Evolutionary conservation across 1,140 invertebrate species (phyloP).

Genomic region (Euura lappo): DNA sequence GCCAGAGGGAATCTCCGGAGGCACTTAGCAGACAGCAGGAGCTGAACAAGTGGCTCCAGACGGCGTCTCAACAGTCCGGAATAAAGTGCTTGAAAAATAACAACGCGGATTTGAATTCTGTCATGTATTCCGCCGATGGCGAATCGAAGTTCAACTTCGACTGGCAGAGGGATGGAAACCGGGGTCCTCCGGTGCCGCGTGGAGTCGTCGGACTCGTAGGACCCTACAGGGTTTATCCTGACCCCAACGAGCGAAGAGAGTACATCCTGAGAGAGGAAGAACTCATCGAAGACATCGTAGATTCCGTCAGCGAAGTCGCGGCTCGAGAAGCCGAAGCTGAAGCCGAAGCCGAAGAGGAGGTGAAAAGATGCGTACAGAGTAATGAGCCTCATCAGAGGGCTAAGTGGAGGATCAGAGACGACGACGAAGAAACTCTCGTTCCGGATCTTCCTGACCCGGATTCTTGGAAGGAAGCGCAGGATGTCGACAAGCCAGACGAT

Average conservation of each 20-base stretch:
- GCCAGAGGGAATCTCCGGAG: conserved; percentile 18
- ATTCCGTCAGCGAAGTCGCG: conserved; percentile 29
- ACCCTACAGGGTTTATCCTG: conserved; percentile 40
- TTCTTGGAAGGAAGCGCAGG: neutral
- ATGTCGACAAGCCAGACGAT: conserved; percentile 13
- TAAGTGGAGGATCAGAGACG: conserved; percentile 40
- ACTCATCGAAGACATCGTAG: conserved; percentile 40
- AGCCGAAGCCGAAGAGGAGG: conserved; percentile 16
- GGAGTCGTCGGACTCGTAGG: conserved; percentile 47
- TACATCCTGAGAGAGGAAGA: conserved; percentile 49
- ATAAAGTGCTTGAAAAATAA: neutral
- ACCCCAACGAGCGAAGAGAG: conserved; percentile 39
- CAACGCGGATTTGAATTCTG: neutral
- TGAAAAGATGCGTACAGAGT: conserved; percentile 15
- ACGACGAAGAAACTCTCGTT: conserved; percentile 36
- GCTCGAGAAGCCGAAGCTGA: conserved; percentile 14
- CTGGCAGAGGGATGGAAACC: conserved; percentile 4
- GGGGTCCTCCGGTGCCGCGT: conserved; percentile 18
- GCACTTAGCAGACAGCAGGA: conserved; percentile 29
- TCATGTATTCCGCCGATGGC: neutral
- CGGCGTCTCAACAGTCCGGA: conserved; percentile 20
- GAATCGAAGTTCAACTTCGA: conserved; percentile 5
- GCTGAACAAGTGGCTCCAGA: conserved; percentile 39
- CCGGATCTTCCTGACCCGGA: conserved; percentile 24
- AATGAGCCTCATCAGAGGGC: conserved; percentile 29